Evolutionary conservation across 2,888 invertebrate genomes (phyloP).

Genomic region (Phania funesta): DNA sequence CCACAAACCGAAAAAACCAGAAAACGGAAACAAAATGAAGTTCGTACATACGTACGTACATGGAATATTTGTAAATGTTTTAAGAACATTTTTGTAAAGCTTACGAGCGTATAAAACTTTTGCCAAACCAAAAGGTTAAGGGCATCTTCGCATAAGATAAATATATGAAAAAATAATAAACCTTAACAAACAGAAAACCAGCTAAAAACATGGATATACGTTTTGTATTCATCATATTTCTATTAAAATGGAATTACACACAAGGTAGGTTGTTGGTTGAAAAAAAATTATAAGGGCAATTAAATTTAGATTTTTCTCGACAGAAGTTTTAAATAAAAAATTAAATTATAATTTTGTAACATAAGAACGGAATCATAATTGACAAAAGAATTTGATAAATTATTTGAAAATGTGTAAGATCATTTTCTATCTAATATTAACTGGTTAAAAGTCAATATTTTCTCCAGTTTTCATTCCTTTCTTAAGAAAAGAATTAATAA

Average conservation of each 20-base stretch:
- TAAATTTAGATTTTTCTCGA: too few species aligned
- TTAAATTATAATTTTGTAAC: background rate
- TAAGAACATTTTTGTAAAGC: background rate
- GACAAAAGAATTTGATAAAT: too few species aligned
- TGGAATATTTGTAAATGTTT: background rate
- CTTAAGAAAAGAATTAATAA: too few species aligned
- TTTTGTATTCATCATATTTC: slow-evolving; percentile 76
- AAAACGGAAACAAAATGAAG: slow-evolving; percentile 8
- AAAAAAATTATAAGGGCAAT: background rate
- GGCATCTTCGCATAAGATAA: background rate
- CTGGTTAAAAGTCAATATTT: too few species aligned
- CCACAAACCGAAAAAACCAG: background rate
- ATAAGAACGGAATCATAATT: too few species aligned
- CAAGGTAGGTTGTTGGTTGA: slow-evolving; percentile 73
- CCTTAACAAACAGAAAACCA: background rate
- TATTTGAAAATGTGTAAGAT: too few species aligned
- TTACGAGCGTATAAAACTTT: background rate
- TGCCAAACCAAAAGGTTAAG: background rate
- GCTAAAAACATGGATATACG: slow-evolving; percentile 76
- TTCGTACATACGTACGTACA: too few species aligned
- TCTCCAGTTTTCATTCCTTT: too few species aligned
- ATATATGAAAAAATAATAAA: background rate
- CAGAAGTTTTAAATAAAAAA: background rate
- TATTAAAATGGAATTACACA: slow-evolving; percentile 77
- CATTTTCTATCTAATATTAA: too few species aligned